Evolutionary conservation across 2,797 vertebrate genomes (phyloP).

Genomic region (Anniella stebbinsi): DNA sequence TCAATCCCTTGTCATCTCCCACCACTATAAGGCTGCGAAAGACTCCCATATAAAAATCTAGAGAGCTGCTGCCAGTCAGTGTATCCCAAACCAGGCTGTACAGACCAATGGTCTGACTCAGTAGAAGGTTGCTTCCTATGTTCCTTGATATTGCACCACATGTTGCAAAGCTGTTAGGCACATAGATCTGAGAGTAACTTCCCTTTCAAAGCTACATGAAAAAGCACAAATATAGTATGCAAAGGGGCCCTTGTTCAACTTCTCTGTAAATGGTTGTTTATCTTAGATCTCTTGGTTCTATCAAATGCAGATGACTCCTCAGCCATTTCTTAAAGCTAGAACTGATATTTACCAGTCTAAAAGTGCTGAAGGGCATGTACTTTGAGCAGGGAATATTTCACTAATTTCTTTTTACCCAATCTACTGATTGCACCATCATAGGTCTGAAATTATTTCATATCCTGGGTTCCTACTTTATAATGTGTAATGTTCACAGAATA

Average conservation of each 20-base stretch:
- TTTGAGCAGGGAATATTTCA: fast-evolving
- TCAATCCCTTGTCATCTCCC: neutral
- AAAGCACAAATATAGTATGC: neutral
- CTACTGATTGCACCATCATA: neutral
- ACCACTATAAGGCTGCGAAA: neutral
- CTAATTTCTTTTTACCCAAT: neutral
- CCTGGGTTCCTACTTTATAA: neutral
- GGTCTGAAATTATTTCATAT: neutral
- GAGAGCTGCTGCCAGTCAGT: neutral
- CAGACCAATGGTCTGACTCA: neutral
- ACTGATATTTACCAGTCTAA: fast-evolving
- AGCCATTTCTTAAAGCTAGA: neutral
- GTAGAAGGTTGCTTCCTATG: neutral
- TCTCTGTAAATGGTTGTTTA: neutral
- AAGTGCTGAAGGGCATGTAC: neutral
- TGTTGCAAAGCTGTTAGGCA: neutral
- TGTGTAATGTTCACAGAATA: neutral
- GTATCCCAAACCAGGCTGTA: no score
- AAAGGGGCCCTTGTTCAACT: neutral
- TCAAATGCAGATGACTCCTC: neutral
- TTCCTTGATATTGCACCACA: neutral
- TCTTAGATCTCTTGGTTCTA: neutral
- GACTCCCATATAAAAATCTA: neutral
- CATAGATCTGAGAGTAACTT: neutral
- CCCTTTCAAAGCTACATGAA: neutral